Evolutionary conservation across 2,797 vertebrate species (phyloP), one percentile per base, ranked within the genome.

Genomic region (Characodon lateralis): DNA sequence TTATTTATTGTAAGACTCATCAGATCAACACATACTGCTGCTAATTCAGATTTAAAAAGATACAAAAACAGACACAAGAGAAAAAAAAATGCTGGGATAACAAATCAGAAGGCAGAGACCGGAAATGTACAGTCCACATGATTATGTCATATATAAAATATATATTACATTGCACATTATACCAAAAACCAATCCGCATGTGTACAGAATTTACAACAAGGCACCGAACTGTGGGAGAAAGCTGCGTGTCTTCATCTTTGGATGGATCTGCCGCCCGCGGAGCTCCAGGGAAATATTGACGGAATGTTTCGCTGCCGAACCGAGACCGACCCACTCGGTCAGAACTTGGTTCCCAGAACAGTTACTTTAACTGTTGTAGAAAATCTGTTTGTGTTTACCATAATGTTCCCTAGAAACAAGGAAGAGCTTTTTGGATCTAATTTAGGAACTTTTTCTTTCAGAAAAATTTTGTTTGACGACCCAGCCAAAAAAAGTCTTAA

Each of bases 221-320:
- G 92, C 94, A 92, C 92, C 72, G 91, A 46, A 46, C 66, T 16
- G 66, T 8, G 75, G 76, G 78, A 86, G 85, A 74, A 90, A 85
- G 83, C 92, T 91, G 87, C 77, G 85, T 84, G 74, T 65, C 31
- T 39, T 22, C 88, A 85, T 90, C 94, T 94, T 88, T 91, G 77
- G 83, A 84, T 91, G 93, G 95, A 97, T 92, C 93, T 91, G 96
- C 98, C 95, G 98, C 98, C 98, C 79, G 98, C 98, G 97, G 97
- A 96, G 18, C 92, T 96, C 96, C 95, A 85, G 89, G 84, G 92
- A 95, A 92, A 93, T 80, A 82, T 75, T 81, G 74, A 43, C 31
- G 84, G 88, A 90, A 90, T 85, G 89, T 87, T 65, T 46, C 77
- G 5, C 74, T 26, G 79, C 73, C 35, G 72, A 63, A 43, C 66